Percentiles rank a stretch among this genome's conserved stretches.
phyloP scores from a whole-genome alignment of 2,113 vertebrate species.

The Columba janthina region DNA sequence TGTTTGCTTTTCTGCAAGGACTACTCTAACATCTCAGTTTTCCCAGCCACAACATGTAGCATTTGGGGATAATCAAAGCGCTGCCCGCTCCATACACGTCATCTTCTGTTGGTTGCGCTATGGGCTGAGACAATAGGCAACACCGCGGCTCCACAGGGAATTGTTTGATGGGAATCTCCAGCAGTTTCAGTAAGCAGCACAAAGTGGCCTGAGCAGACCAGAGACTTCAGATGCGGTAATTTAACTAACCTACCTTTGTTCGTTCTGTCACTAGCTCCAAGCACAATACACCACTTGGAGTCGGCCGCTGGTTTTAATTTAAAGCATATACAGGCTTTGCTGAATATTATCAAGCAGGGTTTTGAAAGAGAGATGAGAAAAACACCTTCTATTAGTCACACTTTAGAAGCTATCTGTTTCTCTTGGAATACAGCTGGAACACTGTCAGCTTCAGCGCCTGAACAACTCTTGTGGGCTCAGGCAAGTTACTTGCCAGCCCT shows the following conservation, averaged over 20 bases:
- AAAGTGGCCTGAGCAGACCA: background rate
- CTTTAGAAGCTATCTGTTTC: background rate
- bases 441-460: background rate
- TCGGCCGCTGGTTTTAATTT: background rate
- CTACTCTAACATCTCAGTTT: background rate
- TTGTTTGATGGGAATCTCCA: background rate
- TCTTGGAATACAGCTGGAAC: background rate
- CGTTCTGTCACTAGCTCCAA: background rate
- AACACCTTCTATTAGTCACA: background rate
- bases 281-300: background rate
- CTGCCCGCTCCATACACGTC: background rate
- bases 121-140: background rate
- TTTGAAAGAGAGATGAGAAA: slow-evolving; percentile 11
- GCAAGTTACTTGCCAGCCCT: background rate
- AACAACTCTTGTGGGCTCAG: background rate
- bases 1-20: background rate
- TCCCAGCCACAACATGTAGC: background rate
- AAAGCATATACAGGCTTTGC: background rate
- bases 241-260: background rate
- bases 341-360: background rate
- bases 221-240: background rate
- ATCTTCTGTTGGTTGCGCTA: background rate
- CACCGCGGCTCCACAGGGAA: background rate
- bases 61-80: background rate
- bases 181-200: background rate